phyloP scores from a whole-genome alignment of 2,113 vertebrate species.

The Miniopterus natalensis region DNA sequence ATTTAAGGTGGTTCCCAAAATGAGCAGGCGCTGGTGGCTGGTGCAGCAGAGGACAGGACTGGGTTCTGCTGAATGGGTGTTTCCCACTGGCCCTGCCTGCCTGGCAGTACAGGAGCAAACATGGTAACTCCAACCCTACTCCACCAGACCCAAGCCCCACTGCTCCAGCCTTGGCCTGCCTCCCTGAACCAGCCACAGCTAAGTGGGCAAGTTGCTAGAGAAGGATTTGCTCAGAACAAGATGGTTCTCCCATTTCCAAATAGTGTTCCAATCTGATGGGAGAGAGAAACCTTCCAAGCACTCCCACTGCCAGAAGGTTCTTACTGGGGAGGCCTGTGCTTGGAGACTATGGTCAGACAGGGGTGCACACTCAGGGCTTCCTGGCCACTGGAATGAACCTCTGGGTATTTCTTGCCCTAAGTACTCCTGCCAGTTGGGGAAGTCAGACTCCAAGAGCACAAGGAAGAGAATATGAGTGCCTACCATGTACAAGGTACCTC shows the following conservation, averaged over 20 bases:
- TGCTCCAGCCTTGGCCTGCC: background rate
- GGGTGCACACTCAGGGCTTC: background rate
- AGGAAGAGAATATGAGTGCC: background rate
- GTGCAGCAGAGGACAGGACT: background rate
- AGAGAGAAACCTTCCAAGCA: background rate
- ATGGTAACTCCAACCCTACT: too few relatives aligned
- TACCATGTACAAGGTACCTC: background rate
- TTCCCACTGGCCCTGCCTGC: background rate
- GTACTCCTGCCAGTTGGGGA: background rate
- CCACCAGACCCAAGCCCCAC: background rate
- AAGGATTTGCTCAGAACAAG: background rate
- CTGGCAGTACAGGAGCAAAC: background rate
- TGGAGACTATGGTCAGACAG: background rate
- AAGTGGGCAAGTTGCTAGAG: background rate
- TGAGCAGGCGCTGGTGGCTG: background rate
- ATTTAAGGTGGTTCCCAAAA: constrained; percentile 41
- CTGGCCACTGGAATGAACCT: background rate
- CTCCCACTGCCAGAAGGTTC: background rate
- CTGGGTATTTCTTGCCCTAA: background rate
- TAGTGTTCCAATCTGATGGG: background rate
- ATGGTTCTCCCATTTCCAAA: background rate
- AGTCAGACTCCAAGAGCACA: background rate
- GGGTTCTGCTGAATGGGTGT: background rate
- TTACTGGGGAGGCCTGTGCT: background rate
- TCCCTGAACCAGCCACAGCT: background rate